Base-by-base conservation (phyloP, 2,113 vertebrate species). In the Nettapus auritus region DNA sequence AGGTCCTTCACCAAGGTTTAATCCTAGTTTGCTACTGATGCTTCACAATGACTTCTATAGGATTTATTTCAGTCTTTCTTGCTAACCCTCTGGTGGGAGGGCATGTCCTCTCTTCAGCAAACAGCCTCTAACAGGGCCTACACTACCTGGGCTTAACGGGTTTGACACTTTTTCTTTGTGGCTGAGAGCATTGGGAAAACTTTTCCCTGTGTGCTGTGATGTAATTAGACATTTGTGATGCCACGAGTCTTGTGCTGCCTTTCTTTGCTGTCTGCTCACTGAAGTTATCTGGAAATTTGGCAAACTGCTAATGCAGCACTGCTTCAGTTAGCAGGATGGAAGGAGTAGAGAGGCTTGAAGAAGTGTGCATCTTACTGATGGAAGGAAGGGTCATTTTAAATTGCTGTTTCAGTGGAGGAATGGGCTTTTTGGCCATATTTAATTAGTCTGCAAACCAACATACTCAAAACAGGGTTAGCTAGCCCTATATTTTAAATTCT, bases 331-430 rank as follows among this genome's bases (percentile, higher is more conserved):
- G 62, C 6, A 89, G 50, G 18, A 28, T 85, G 50, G 63, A 79
- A 31, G 7, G 73, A 33, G 77, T n/a, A 86, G 57, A 91, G 66
- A 53, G 56, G 16, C 44, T 81, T 80, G 60, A 56, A 74, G 56
- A 92, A 78, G 38, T 11, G 13, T 26, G 1, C 55, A 38, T 89
- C 46, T 70, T 81, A 70, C 40, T 68, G 33, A 52, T 36, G 46
- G 63, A 80, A 57, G 6, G 25, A 79, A 46, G 42, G 13, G 50
- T 74, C 3, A 0, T 13, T 77, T 74, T 77, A 53, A 73, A 15
- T 85, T 82, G 63, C 83, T 95, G 33, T 76, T 91, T 89, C 63
- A 63, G 25, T 89, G 22, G 8, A 89, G 15, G 89, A 80, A 77
- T 76, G 67, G 71, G 25, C 33, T 89, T 96, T 91, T 46, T 13